These are phyloP conservation scores for Drosophila sp. DNA, from an alignment of 1,140 invertebrate species.

Conservation along the genomic window DNA sequence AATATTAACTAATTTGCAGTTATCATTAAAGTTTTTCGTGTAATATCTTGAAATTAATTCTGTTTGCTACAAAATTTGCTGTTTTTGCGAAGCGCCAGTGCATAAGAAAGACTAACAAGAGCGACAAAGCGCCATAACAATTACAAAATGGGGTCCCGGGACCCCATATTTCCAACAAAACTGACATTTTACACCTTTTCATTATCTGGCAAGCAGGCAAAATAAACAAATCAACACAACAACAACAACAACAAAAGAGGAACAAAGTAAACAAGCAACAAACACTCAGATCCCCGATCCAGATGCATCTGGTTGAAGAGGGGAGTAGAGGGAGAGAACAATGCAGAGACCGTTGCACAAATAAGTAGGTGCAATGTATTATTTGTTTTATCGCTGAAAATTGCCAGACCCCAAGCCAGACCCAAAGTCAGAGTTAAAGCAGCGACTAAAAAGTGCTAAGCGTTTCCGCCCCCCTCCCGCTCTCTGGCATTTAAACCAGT, in stretches of 20 bases:
- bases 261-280: constrained; percentile 34
- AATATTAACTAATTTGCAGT: too few species aligned
- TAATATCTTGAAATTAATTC: not conserved
- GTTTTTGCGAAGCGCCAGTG: constrained; percentile 31
- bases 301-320: constrained; percentile 1
- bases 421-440: constrained; percentile 44
- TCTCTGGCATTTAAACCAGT: not conserved
- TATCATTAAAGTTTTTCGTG: too few species aligned
- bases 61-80: constrained; percentile 2
- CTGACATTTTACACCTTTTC: constrained; percentile 80
- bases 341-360: constrained; percentile 51
- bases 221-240: constrained; percentile 67
- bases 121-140: constrained; percentile 50
- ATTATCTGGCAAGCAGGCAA: constrained; percentile 58
- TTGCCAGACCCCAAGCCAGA: constrained; percentile 40
- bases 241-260: constrained; percentile 38
- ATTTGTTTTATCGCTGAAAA: constrained; percentile 78
- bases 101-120: constrained; percentile 22
- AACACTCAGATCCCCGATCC: not conserved
- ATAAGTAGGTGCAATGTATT: constrained; percentile 79
- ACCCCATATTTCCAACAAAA: constrained; percentile 59
- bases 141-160: constrained; percentile 63
- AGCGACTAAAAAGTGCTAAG: constrained; percentile 78
- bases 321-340: constrained; percentile 12
- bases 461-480: constrained; percentile 31